Base-by-base conservation (phyloP, 2,797 vertebrate species). In the Dicrostonyx torquatus region DNA sequence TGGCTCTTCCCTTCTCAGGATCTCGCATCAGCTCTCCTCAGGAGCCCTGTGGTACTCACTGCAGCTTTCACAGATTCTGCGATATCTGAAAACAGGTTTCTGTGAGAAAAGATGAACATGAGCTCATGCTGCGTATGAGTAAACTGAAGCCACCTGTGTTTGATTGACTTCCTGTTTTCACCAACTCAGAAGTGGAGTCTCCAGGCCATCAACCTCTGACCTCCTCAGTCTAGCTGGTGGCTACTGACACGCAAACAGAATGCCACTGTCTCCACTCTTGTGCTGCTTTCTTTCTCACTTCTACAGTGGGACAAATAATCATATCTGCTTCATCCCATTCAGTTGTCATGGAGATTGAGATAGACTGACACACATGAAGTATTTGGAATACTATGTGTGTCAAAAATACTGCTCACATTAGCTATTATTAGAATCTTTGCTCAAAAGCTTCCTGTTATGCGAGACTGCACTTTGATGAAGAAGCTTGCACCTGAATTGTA, bases 401-500 rank as follows among this genome's bases (percentile, higher is more conserved):
- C 18, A 2, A 24, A 85, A 60, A n/a, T 11, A 34, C 55, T 82
- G 0, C 3, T 5, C 58, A n/a, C 60, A 34, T 68, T 86, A 29
- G 40, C 7, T 60, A 79, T 80, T 73, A 72, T 53, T 90, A 78
- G 31, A 66, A 8, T 37, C 93, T 95, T 92, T 55, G 88, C 86
- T 90, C 60, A 78, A 93, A 87, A 94, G 26, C 34, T 20, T 90
- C 43, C 29, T 80, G 12, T 29, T 88, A 73, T 84, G 45, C 13
- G 70, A 96, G 94, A 70, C 45, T 83, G 60, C 86, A 94, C 64
- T 55, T 40, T 92, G 91, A 94, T 87, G 40, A 50, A 86, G 58
- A 40, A 66, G 55, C 13, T 48, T 53, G 66, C 76, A 64, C 34
- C 87, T 85, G 31, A 89, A 90, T 94, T 92, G 85, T 70, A 84